Percentiles rank a stretch among this genome's conserved stretches.
These are phyloP conservation scores for Myiagra hebetior DNA, from an alignment of 2,113 vertebrate genomes.

Conservation along the genomic window DNA sequence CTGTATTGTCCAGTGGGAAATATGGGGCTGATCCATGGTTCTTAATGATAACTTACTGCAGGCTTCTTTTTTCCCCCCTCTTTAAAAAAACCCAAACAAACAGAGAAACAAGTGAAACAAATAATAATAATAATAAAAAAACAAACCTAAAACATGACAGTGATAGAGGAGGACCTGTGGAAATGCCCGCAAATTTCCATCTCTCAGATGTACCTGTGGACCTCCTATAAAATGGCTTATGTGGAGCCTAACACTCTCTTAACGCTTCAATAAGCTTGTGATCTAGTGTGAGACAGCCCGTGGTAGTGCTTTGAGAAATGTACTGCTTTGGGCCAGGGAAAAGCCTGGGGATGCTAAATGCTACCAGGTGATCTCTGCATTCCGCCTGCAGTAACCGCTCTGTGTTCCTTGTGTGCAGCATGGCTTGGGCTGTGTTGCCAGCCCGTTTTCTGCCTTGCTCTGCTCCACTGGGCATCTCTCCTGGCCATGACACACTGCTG, in stretches of 20 bases:
- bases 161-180: not conserved
- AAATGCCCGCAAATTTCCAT: not conserved
- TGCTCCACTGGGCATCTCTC: not conserved
- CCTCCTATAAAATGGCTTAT: not conserved
- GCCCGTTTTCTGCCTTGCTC: not conserved
- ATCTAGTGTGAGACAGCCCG: not conserved
- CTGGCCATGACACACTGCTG: not conserved
- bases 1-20: not conserved
- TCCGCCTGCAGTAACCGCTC: not conserved
- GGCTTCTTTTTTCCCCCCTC: not conserved
- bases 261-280: not conserved
- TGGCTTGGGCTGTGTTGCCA: fast-evolving
- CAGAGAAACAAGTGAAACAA: not conserved
- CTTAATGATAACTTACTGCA: not conserved
- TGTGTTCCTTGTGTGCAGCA: not conserved
- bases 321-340: not conserved
- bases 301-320: not conserved
- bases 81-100: not conserved
- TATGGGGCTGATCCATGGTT: not conserved
- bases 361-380: not conserved
- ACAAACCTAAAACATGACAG: not conserved
- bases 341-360: not conserved
- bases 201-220: not conserved
- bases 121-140: no score
- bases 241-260: not conserved